Base-by-base conservation (phyloP, 1,140 invertebrate species). In the Lasioglossum albipes region DNA sequence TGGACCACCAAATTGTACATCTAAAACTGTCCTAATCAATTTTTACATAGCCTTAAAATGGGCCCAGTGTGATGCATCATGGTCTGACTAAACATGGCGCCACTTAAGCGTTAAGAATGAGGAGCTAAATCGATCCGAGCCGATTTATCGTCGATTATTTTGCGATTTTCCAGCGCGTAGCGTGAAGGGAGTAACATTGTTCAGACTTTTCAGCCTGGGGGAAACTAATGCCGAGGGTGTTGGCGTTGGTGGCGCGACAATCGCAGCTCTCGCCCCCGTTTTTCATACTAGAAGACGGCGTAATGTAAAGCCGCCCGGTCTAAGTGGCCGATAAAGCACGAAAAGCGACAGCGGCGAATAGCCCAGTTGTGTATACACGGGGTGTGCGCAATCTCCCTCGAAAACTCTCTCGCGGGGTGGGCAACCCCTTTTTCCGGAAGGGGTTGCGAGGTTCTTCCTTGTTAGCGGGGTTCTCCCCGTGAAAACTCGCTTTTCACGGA, bases 321-420 rank as follows among this genome's bases (percentile, higher is more conserved):
- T 79, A 79, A 79, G 77, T 79, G 77, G 77, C 71, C 70, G 77
- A 79, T 79, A 79, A 79, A 79, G 77, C 77, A 79, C 77, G 77
- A 74, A 74, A 74, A 72, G 36, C 77, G 45, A 79, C 76, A 36
- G 36, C 49, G n/a, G 16, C 70, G 77, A 79, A 71, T 49, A 22
- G 70, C 62, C 49, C 31, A 5, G 62, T 54, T 54, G 52, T 66
- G 62, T 74, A 49, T 57, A 62, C 59, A 79, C 62, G 9, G 31
- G 12, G 61, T 22, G 42, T n/a, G 12, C 70, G 66, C 66, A 79
- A 79, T 18, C 71, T 16, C 62, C 71, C 61, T 59, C 65, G 52
- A 54, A 54, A 54, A 54, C 52, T 59, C 62, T 45, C 5, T 2
- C 45, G 45, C 45, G 45, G 10, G 45, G 10, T 12, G 45, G 45